Evolutionary conservation across 2,113 vertebrate species (phyloP), one percentile per base, ranked within the genome.

Genomic region (Agelaius phoeniceus): DNA sequence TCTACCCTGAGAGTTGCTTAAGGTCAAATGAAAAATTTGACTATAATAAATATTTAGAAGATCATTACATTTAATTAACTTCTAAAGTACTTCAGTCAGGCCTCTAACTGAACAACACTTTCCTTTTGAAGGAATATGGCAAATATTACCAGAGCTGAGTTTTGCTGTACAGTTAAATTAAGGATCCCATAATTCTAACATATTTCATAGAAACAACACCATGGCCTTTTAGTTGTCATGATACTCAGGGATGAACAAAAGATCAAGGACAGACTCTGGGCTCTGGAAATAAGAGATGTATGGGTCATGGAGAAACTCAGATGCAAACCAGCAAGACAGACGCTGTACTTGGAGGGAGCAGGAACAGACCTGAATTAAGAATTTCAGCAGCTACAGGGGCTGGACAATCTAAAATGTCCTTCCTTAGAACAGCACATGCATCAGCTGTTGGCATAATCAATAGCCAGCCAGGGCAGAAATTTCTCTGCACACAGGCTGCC

Each of bases 51-150:
- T 94, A 97, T 88, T 97, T 95, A 93, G 91, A 96, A 91, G 77
- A 85, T 93, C 28, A 90, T 97, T 96, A 97, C 69, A 97, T 97
- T 84, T 95, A 93, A 97, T 94, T 96, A 97, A 96, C 87, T 90
- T 96, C 87, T 65, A 48, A 93, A 89, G 44, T 87, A 65, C 78
- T 95, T 96, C 90, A 84, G 76, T 80, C 93, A 84, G 35, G 65
- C 23, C 65, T 94, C 84, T 93, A 89, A 58, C 61, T 80, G 59
- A 97, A 90, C 69, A 94, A 94, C 39, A 69, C n/a, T 54, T 96
- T 79, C 28, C 52, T 71, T 84, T 65, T 48, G 66, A 96, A 97
- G 71, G 77, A 52, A 93, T 21, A 30, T 77, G 58, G 91, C 48
- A 96, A 92, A 74, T 79, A 80, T 5, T 30, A 93, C 58, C 30